Evolutionary conservation across 2,888 invertebrate species (phyloP).

Genomic region (Eupithecia inturbata): DNA sequence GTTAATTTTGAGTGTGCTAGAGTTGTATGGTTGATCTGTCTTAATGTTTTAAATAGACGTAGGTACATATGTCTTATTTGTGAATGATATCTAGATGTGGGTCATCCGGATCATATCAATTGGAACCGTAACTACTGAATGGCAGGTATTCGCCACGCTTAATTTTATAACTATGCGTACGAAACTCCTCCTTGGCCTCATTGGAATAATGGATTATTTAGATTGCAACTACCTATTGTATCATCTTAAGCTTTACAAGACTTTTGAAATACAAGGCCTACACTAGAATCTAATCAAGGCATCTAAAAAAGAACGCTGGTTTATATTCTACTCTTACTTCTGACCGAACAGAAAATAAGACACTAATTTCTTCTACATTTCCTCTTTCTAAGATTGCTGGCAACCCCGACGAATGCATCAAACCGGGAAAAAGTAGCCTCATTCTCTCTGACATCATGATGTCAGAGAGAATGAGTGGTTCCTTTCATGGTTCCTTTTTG

Average conservation of each 20-base stretch:
- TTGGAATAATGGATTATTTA: slow-evolving; percentile 5
- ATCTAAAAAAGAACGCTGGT: neutral
- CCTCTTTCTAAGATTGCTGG: neutral
- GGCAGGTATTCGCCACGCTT: slow-evolving; percentile 12
- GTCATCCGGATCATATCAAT: slow-evolving; percentile 20
- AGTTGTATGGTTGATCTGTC: neutral
- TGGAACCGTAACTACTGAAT: slow-evolving; percentile 19
- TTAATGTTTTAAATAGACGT: neutral
- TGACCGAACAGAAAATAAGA: neutral
- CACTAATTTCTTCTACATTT: neutral
- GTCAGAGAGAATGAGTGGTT: no score
- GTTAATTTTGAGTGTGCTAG: neutral
- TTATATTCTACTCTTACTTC: neutral
- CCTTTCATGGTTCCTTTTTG: no score
- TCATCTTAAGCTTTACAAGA: neutral
- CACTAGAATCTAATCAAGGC: neutral
- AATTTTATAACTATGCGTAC: slow-evolving; percentile 1
- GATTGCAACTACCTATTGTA: slow-evolving; percentile 4
- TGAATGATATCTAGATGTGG: slow-evolving; percentile 14
- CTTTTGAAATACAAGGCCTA: neutral
- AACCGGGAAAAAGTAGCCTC: neutral
- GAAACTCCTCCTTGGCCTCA: neutral
- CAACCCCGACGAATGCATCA: neutral
- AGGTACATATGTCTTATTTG: neutral
- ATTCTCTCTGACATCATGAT: neutral